Evolutionary conservation across 2,113 vertebrate genomes (phyloP).

Genomic region (Benthochromis sp.): DNA sequence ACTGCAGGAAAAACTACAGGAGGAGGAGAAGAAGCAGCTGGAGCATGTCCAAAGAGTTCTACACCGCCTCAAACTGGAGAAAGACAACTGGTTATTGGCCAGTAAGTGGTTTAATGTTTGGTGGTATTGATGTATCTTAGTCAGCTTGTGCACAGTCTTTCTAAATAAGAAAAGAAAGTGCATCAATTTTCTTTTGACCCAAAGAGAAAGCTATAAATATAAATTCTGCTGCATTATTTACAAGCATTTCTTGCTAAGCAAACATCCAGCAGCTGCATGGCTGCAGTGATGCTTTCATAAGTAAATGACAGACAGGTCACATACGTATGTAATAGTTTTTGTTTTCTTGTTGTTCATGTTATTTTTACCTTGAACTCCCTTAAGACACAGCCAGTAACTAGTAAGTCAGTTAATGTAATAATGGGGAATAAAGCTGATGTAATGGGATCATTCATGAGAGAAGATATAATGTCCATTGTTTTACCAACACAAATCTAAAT

Average conservation of each 20-base stretch:
- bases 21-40: slow-evolving; percentile 96
- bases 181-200: neutral
- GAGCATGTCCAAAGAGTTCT: slow-evolving; percentile 94
- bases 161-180: neutral
- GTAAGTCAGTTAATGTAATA: neutral
- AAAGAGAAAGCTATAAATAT: neutral
- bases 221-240: neutral
- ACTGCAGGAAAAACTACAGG: slow-evolving; percentile 93
- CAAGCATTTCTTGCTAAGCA: neutral
- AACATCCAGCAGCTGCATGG: neutral
- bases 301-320: rapidly evolving
- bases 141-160: neutral
- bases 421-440: neutral
- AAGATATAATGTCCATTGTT: neutral
- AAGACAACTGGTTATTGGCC: slow-evolving; percentile 97
- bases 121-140: neutral
- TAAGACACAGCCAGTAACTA: neutral
- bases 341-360: neutral
- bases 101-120: slow-evolving; percentile 73
- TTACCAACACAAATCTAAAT: neutral
- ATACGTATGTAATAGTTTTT: neutral
- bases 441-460: neutral
- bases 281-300: neutral
- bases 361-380: neutral
- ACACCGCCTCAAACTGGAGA: slow-evolving; percentile 93